Evolutionary conservation across 2,888 invertebrate genomes (phyloP).

Genomic region (Harmothoe impar): DNA sequence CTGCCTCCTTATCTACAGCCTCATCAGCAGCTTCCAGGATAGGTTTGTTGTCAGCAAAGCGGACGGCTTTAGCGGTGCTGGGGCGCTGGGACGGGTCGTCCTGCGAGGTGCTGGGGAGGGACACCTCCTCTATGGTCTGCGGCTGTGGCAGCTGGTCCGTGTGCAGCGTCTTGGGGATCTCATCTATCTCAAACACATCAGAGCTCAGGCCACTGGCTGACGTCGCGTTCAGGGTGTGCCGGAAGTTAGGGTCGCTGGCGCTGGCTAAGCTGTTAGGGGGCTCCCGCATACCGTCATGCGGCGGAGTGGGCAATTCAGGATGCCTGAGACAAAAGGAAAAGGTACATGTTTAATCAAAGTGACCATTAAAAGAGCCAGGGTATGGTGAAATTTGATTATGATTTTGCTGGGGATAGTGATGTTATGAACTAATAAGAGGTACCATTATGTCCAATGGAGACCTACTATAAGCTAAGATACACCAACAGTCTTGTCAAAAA

Average conservation of each 20-base stretch:
- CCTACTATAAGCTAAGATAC: too few relatives aligned
- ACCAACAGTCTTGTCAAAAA: too few relatives aligned
- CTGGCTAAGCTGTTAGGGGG: slow-evolving; percentile 52
- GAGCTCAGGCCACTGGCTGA: slow-evolving; percentile 42
- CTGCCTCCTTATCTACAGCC: not conserved
- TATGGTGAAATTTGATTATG: too few relatives aligned
- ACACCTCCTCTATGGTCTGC: not conserved
- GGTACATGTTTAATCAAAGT: too few relatives aligned
- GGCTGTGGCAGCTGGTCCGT: not conserved
- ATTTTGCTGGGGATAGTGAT: too few relatives aligned
- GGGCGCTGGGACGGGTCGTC: not conserved
- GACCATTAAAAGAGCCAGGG: too few relatives aligned
- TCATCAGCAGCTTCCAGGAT: not conserved
- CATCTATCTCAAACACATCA: slow-evolving; percentile 41
- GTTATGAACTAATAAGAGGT: too few relatives aligned
- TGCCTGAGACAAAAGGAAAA: not conserved
- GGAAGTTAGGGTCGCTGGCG: slow-evolving; percentile 43
- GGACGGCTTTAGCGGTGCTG: slow-evolving; percentile 44
- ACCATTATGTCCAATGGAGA: too few relatives aligned
- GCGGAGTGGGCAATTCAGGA: not conserved
- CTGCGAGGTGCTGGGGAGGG: not conserved
- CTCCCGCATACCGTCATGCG: slow-evolving; percentile 17
- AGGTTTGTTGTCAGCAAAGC: slow-evolving; percentile 50
- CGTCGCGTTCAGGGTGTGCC: not conserved
- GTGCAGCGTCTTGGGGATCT: not conserved